These are phyloP conservation scores for Idaea dimidiata DNA, from an alignment of 2,888 invertebrate genomes.

Conservation along the genomic window DNA sequence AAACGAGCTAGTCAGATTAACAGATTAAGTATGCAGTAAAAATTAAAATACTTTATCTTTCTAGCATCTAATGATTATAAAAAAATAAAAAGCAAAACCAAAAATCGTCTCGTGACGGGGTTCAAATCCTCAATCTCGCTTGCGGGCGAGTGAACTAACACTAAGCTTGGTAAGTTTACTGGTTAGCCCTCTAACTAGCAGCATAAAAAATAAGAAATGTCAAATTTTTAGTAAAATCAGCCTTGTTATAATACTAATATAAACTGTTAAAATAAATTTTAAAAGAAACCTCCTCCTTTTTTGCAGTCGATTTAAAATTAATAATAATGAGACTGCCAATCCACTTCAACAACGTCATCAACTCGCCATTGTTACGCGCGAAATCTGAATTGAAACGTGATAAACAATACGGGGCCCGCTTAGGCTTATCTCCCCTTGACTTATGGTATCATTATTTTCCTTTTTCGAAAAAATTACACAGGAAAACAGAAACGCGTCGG, in stretches of 20 bases:
- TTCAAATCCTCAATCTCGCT: too few species aligned
- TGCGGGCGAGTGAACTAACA: too few species aligned
- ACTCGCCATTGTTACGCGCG: conserved; percentile 39
- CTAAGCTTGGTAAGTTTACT: too few species aligned
- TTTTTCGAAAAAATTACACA: conserved; percentile 72
- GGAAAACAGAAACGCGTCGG: conserved; percentile 62
- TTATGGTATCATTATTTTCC: conserved; percentile 76
- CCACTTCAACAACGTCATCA: conserved; percentile 49
- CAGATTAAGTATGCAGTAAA: conserved; percentile 13
- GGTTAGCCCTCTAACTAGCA: too few species aligned
- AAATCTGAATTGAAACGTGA: conserved; percentile 62
- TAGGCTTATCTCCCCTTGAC: conserved; percentile 73
- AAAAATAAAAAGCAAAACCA: too few species aligned
- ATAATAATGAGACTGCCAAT: not conserved
- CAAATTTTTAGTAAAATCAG: conserved; percentile 58
- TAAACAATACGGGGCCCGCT: conserved; percentile 64
- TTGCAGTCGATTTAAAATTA: conserved; percentile 10
- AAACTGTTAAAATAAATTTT: not conserved
- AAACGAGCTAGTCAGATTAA: conserved; percentile 29
- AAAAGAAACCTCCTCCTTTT: conserved; percentile 5
- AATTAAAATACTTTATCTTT: too few species aligned
- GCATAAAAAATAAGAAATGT: conserved; percentile 49
- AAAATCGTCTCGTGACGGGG: too few species aligned
- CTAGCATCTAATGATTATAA: too few species aligned
- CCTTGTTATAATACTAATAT: too few species aligned